Evolutionary conservation across 2,888 invertebrate genomes (phyloP).

Genomic region (Synergus laeviventris): DNA sequence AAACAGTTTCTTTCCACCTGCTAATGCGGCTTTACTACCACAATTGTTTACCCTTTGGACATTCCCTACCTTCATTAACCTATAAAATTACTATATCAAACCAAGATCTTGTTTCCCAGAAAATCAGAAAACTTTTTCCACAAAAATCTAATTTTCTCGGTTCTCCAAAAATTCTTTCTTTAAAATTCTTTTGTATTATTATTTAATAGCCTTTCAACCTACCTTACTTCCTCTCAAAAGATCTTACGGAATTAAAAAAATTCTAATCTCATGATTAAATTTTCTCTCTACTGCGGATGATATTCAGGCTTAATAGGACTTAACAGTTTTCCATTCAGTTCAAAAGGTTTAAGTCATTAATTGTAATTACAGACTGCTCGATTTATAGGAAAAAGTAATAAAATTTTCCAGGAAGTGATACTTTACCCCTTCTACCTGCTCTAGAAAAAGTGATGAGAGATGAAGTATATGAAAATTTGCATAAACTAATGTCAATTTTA

Average conservation of each 20-base stretch:
- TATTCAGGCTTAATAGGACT: neutral
- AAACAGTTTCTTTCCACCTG: neutral
- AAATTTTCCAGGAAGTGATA: neutral
- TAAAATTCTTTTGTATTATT: neutral
- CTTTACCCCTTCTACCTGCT: neutral
- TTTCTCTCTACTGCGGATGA: neutral
- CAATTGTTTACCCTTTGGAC: neutral
- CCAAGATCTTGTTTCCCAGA: too few species aligned
- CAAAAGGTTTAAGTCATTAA: neutral
- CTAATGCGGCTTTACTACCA: neutral
- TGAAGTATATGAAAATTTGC: constrained; percentile 15
- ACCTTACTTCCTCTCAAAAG: neutral
- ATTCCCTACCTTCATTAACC: neutral
- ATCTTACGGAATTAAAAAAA: neutral
- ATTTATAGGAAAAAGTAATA: neutral
- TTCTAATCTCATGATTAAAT: neutral
- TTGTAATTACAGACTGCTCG: neutral
- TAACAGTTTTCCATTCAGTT: neutral
- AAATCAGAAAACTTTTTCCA: neutral
- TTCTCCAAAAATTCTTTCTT: neutral
- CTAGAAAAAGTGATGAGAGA: neutral
- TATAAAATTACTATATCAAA: neutral
- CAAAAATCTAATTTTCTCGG: neutral
- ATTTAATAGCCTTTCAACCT: neutral
- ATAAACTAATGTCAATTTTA: constrained; percentile 25